Base-by-base conservation (phyloP, 1,140 invertebrate genomes). In the Ectropis grisescens region DNA sequence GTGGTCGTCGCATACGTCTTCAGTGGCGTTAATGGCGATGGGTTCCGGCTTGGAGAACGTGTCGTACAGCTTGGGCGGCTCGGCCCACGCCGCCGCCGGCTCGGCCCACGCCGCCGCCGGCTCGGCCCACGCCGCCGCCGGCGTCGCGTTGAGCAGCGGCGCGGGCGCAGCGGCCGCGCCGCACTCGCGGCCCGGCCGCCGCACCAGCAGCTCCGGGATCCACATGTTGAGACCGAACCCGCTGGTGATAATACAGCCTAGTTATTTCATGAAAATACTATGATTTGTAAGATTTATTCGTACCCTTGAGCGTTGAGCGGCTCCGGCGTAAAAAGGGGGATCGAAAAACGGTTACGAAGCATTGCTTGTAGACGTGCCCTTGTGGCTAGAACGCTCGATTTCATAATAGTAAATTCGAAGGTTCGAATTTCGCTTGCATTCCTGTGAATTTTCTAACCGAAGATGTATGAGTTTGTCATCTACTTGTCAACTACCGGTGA, bases 141-240 rank as follows among this genome's bases (percentile, higher is more conserved):
- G n/a, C n/a, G n/a, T n/a, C n/a, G 58, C 43, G 15, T 66, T 74
- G 13, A 60, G 61, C 1, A 72, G 35, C 24, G 37, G 55, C 0
- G 52, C 43, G 5, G 41, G 22, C 7, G 37, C 22, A 1, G 29
- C 25, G 12, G 13, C 7, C 39, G 15, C 14, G 39, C 4, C 61
- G 33, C 75, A 80, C 4, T 52, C 55, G 10, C 47, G 51, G 1
- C 55, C 52, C 37, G 74, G 62, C 57, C 64, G 68, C 2, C 88
- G 79, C 6, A 86, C 83, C 15, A 90, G 85, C 2, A 91, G 60
- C 57, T 90, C 89, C 10, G 89, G 89, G 10, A 90, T 83, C 90
- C 90, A 91, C 10, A 90, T 69, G 35, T 88, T 89, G 3, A 91
- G 58, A 1, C 89, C 90, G 33, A 89, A 90, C 38, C 88, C 89